Percentiles rank a stretch among this genome's conserved stretches.
Conservation (phyloP, 1,140 invertebrate genomes). For the Formica exsecta region DNA sequence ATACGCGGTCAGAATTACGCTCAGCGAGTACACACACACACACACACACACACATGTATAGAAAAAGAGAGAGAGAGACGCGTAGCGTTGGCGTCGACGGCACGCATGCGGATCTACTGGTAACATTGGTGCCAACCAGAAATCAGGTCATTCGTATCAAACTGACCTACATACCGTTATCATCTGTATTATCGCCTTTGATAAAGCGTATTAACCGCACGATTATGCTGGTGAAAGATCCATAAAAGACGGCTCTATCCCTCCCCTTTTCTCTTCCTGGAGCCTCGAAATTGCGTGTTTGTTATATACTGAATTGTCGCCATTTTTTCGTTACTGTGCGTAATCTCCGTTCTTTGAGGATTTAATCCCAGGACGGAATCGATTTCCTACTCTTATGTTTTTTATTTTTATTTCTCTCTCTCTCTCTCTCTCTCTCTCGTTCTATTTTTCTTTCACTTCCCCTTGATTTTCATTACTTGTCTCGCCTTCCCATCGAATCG, state of each 20-base stretch:
- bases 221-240: constrained; percentile 77
- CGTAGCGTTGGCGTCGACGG: constrained; percentile 29
- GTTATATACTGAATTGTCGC: neutral
- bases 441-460: neutral
- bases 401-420: neutral
- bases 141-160: constrained; percentile 86
- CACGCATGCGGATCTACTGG: constrained; percentile 72
- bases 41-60: neutral
- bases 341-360: neutral
- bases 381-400: neutral
- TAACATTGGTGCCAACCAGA: constrained; percentile 72
- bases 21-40: neutral
- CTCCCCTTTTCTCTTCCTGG: neutral
- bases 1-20: constrained; percentile 53
- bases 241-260: constrained; percentile 62
- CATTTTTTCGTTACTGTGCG: neutral
- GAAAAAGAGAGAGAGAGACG: neutral
- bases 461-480: no score
- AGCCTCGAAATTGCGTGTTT: neutral
- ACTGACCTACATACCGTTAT: constrained; percentile 86
- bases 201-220: constrained; percentile 84
- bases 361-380: neutral
- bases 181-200: constrained; percentile 83
- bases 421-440: neutral
- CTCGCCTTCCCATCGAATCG: neutral